Conservation (phyloP, 2,113 vertebrate genomes). For the Microtus montanus region DNA sequence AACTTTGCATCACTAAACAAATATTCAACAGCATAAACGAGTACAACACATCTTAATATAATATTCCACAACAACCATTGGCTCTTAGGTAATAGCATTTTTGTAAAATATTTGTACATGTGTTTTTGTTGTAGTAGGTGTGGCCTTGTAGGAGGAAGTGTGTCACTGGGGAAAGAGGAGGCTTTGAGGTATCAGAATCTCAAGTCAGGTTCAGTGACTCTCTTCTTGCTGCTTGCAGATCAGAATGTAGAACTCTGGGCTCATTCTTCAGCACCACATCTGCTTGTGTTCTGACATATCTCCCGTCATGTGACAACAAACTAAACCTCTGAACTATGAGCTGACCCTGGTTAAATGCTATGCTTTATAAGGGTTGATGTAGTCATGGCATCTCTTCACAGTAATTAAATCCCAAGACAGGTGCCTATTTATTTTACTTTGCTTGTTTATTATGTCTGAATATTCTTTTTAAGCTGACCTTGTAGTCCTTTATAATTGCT, state of each 20-base stretch:
- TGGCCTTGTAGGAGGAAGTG: too few relatives aligned
- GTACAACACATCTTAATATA: too few relatives aligned
- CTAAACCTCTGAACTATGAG: not conserved
- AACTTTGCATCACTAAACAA: too few relatives aligned
- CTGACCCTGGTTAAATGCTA: not conserved
- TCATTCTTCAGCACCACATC: not conserved
- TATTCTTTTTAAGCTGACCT: not conserved
- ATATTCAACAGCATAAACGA: too few relatives aligned
- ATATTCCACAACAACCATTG: not conserved
- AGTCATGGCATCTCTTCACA: not conserved
- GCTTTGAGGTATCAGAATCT: not conserved
- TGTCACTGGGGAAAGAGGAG: too few relatives aligned
- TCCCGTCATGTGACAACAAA: too few relatives aligned
- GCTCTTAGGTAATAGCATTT: too few relatives aligned
- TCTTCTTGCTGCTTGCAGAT: not conserved
- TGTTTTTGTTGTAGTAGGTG: too few relatives aligned
- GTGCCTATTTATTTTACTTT: not conserved
- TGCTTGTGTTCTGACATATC: not conserved
- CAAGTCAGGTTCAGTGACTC: too few relatives aligned
- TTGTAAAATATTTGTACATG: not conserved
- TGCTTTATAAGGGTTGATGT: not conserved
- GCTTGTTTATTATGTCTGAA: not conserved
- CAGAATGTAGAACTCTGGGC: too few relatives aligned
- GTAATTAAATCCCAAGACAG: not conserved
- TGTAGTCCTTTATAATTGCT: not conserved